These are phyloP conservation scores for Ips typographus DNA, from an alignment of 1,140 invertebrate species.

Conservation along the genomic window DNA sequence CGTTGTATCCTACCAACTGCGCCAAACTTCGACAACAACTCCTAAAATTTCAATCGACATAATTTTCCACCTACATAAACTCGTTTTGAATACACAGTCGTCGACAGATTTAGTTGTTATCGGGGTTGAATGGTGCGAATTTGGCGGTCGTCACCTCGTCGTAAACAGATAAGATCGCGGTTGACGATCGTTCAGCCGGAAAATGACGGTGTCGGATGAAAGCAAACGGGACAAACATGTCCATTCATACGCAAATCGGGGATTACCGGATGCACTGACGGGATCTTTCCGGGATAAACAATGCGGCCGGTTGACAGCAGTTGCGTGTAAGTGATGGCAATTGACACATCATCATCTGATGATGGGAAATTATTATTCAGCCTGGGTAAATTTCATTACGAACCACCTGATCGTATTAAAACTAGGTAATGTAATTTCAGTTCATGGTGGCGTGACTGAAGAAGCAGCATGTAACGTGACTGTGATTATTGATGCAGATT, in stretches of 20 bases:
- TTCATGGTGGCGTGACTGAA: too few relatives aligned
- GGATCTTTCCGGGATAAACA: constrained; percentile 15
- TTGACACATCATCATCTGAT: background rate
- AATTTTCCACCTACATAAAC: constrained; percentile 3
- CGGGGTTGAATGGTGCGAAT: constrained; percentile 26
- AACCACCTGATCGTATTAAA: too few relatives aligned
- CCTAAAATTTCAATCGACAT: constrained; percentile 5
- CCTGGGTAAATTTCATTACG: too few relatives aligned
- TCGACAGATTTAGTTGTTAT: constrained; percentile 21
- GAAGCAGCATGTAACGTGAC: too few relatives aligned
- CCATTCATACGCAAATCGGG: constrained; percentile 29
- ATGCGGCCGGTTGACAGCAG: constrained; percentile 8
- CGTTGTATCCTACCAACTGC: background rate
- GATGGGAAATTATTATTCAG: too few relatives aligned
- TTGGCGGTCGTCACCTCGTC: constrained; percentile 25
- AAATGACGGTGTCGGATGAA: constrained; percentile 31
- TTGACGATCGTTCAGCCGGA: constrained; percentile 19
- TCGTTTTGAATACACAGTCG: background rate
- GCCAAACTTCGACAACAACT: background rate
- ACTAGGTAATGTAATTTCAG: too few relatives aligned
- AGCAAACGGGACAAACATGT: constrained; percentile 5
- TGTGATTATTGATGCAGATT: too few relatives aligned
- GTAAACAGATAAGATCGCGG: constrained; percentile 25
- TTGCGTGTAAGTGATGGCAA: constrained; percentile 8
- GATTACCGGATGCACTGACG: constrained; percentile 21